Conservation (phyloP, 2,888 invertebrate genomes). For the Cheilosia variabilis region DNA sequence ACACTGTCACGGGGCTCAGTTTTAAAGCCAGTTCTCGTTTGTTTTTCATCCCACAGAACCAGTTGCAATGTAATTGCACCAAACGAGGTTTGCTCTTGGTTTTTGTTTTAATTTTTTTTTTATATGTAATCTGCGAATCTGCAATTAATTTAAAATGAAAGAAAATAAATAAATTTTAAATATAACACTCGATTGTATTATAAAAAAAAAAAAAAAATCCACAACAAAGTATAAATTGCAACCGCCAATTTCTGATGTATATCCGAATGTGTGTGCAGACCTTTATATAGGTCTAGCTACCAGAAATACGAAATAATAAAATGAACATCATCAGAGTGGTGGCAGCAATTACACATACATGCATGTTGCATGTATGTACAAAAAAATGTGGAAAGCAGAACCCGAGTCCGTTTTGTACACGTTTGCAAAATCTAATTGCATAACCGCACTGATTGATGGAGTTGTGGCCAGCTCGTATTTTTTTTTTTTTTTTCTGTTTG, state of each 20-base stretch:
- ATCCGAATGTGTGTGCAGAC: constrained; percentile 19
- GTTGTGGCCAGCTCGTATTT: constrained; percentile 33
- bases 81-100: not conserved
- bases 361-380: not conserved
- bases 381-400: constrained; percentile 22
- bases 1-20: not conserved
- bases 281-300: not conserved
- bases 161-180: constrained; percentile 61
- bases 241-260: constrained; percentile 64
- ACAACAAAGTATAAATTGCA: constrained; percentile 53
- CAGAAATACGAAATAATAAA: constrained; percentile 58
- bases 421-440: constrained; percentile 74
- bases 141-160: constrained; percentile 42
- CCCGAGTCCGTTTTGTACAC: constrained; percentile 58
- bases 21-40: constrained; percentile 21
- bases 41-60: constrained; percentile 26
- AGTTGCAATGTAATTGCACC: constrained; percentile 41
- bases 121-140: constrained; percentile 13
- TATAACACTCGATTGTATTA: constrained; percentile 9
- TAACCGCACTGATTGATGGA: constrained; percentile 75
- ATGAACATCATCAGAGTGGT: constrained; percentile 58
- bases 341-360: constrained; percentile 1
- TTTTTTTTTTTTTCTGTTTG: constrained; percentile 11
- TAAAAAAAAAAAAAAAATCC: constrained; percentile 2
- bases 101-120: too few species aligned